These are phyloP conservation scores for Temnothorax rugatulus DNA, from an alignment of 2,888 invertebrate genomes.

Conservation along the genomic window DNA sequence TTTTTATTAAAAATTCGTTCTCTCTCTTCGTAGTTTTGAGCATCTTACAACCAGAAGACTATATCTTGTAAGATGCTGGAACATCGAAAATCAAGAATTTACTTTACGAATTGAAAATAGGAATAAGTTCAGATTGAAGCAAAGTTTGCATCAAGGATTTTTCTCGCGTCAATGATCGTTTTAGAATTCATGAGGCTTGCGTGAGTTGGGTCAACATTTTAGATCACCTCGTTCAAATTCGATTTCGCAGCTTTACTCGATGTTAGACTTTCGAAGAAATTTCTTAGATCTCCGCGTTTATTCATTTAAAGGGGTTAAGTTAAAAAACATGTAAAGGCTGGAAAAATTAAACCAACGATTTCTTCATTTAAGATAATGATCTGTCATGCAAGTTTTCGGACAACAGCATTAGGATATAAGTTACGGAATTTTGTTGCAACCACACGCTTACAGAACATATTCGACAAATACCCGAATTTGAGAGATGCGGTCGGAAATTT, in stretches of 20 bases:
- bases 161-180: conserved; percentile 17
- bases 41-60: background rate
- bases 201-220: conserved; percentile 24
- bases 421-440: background rate
- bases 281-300: background rate
- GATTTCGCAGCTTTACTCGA: conserved; percentile 50
- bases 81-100: conserved; percentile 5
- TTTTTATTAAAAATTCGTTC: background rate
- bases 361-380: background rate
- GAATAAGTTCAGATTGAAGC: background rate
- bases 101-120: background rate
- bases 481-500: conserved; percentile 38
- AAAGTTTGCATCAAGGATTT: conserved; percentile 15
- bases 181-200: conserved; percentile 21
- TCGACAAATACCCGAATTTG: conserved; percentile 25
- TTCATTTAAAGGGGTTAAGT: background rate
- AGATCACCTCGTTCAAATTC: conserved; percentile 45
- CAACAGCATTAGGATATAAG: background rate
- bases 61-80: conserved; percentile 11
- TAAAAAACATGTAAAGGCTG: background rate
- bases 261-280: conserved; percentile 16
- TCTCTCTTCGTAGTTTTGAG: background rate
- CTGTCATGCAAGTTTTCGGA: background rate
- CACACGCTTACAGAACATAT: background rate
- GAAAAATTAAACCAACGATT: conserved; percentile 15